Evolutionary conservation across 2,113 vertebrate species (phyloP).

Genomic region (Centropus unirufus): DNA sequence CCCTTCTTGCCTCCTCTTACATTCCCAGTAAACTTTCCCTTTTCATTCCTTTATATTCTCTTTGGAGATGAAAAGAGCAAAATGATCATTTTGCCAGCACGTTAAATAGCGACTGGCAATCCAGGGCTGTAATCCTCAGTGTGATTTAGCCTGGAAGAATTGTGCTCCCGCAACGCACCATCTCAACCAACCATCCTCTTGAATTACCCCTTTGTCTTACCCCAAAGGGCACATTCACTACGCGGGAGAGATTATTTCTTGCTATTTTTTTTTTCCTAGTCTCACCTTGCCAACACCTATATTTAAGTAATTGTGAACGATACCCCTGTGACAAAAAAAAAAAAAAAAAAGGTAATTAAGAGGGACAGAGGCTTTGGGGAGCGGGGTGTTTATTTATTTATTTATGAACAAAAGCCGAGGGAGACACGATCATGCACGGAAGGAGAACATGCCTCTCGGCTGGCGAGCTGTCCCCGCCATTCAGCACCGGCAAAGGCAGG

Average conservation of each 20-base stretch:
- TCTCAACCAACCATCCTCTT: slow-evolving; percentile 43
- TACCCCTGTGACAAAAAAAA: neutral
- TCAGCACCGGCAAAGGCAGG: neutral
- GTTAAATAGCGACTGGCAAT: slow-evolving; percentile 38
- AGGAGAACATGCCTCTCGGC: neutral
- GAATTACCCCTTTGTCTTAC: slow-evolving; percentile 70
- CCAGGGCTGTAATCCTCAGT: slow-evolving; percentile 5
- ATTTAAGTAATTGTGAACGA: slow-evolving; percentile 48
- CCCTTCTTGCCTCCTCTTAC: neutral
- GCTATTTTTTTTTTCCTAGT: slow-evolving; percentile 9
- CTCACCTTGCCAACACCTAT: neutral
- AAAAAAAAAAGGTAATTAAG: neutral
- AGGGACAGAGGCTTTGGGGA: neutral
- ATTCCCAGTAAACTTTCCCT: slow-evolving; percentile 48
- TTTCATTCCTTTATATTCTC: slow-evolving; percentile 47
- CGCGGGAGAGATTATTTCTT: neutral
- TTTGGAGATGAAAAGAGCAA: slow-evolving; percentile 54
- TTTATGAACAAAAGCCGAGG: neutral
- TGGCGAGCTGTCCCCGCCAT: neutral
- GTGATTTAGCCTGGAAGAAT: slow-evolving; percentile 46
- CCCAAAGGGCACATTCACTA: slow-evolving; percentile 52
- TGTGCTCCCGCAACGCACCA: slow-evolving; percentile 13
- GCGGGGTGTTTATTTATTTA: neutral
- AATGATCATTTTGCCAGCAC: slow-evolving; percentile 50
- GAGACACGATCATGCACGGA: neutral